Conservation (phyloP, 2,113 vertebrate genomes). For the Rhagologus leucostigma region DNA sequence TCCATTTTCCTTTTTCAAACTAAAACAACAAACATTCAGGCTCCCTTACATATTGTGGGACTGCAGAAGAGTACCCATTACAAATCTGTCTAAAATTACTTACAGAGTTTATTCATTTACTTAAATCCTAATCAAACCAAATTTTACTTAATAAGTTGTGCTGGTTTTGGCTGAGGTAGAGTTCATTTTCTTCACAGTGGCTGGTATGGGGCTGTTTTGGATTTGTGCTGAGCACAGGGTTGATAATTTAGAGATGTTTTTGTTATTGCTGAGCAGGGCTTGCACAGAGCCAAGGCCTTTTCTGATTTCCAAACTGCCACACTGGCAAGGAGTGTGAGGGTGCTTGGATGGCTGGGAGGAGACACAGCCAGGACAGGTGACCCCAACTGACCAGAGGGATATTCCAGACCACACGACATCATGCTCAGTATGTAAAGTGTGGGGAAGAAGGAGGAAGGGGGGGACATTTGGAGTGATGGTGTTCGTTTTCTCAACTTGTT, state of each 20-base stretch:
- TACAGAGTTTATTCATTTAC: not conserved
- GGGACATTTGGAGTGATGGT: not conserved
- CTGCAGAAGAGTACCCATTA: not conserved
- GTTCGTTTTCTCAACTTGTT: not conserved
- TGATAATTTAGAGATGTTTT: not conserved
- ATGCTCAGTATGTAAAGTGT: not conserved
- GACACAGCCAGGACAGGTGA: not conserved
- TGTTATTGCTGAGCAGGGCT: not conserved
- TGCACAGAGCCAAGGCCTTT: not conserved
- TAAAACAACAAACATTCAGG: not conserved
- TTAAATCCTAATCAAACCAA: not conserved
- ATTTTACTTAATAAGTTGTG: not conserved
- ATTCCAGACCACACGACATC: not conserved
- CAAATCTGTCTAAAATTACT: not conserved
- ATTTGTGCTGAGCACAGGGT: not conserved
- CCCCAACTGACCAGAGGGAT: not conserved
- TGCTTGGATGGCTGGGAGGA: not conserved
- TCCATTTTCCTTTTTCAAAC: not conserved
- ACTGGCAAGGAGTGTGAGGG: accelerated
- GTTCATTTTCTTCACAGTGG: too few relatives aligned
- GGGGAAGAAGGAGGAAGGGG: not conserved
- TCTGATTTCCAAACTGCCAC: not conserved
- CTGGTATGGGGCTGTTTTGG: not conserved
- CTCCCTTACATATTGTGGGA: not conserved
- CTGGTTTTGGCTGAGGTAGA: not conserved